Evolutionary conservation across 2,113 vertebrate species (phyloP).

Genomic region (Columbina picui): DNA sequence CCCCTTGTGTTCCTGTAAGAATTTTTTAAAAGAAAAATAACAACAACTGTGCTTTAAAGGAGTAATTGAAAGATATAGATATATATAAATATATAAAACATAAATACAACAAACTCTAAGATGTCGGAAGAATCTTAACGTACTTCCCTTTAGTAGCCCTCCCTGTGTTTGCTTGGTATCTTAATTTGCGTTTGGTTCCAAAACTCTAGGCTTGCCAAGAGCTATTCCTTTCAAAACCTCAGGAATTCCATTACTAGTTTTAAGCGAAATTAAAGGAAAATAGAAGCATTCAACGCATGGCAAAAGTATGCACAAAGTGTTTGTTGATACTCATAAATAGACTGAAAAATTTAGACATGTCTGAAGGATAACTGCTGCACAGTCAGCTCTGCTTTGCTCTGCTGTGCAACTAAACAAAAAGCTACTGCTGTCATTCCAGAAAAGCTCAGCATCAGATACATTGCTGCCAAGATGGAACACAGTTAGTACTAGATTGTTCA

Average conservation of each 20-base stretch:
- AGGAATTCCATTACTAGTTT: slow-evolving; percentile 81
- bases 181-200: slow-evolving; percentile 77
- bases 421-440: slow-evolving; percentile 18
- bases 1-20: background rate
- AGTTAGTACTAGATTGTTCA: background rate
- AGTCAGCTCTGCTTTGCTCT: slow-evolving; percentile 53
- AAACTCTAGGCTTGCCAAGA: slow-evolving; percentile 71
- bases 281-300: slow-evolving; percentile 72
- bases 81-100: slow-evolving; percentile 20
- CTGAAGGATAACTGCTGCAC: slow-evolving; percentile 60
- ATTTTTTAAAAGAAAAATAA: background rate
- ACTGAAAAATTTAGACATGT: slow-evolving; percentile 68
- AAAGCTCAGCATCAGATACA: background rate
- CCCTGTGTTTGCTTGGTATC: slow-evolving; percentile 72
- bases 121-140: slow-evolving; percentile 62
- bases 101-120: slow-evolving; percentile 49
- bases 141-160: slow-evolving; percentile 62
- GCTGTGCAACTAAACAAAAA: slow-evolving; percentile 42
- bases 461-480: background rate
- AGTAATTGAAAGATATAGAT: background rate
- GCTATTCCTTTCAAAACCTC: slow-evolving; percentile 79
- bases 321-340: slow-evolving; percentile 78
- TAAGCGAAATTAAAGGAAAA: slow-evolving; percentile 79
- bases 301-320: slow-evolving; percentile 71
- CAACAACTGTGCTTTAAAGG: background rate